Conservation (phyloP, 2,113 vertebrate genomes). For the Ptilorrhoa leucosticta region DNA sequence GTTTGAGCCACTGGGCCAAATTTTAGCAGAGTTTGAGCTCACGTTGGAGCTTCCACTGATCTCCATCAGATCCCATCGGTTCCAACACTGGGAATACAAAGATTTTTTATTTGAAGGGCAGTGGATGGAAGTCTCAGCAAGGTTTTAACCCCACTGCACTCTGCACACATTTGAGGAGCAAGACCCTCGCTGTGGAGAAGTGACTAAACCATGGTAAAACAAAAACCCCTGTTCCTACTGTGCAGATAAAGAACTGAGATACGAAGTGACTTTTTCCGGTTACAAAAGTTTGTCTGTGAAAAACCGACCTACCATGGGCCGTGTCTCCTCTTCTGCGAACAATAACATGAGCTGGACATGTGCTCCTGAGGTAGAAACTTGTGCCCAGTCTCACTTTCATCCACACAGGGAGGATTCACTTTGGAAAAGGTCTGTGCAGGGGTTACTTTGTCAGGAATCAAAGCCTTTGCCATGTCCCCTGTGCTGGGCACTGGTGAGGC, state of each 20-base stretch:
- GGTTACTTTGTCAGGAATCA: neutral
- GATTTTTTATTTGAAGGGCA: neutral
- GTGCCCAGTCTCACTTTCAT: neutral
- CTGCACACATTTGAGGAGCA: neutral
- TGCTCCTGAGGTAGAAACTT: neutral
- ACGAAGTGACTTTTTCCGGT: neutral
- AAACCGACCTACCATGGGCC: neutral
- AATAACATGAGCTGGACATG: fast-evolving
- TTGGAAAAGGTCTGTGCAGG: neutral
- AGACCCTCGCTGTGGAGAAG: neutral
- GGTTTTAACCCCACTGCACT: neutral
- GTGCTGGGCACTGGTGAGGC: neutral
- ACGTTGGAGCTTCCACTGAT: neutral
- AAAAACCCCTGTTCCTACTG: neutral
- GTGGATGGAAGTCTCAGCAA: neutral
- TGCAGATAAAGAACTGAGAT: neutral
- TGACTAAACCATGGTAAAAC: fast-evolving
- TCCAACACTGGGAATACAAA: neutral
- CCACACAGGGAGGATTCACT: neutral
- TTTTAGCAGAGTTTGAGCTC: neutral
- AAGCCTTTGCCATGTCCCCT: neutral
- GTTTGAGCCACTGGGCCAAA: neutral
- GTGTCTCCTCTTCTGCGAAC: neutral
- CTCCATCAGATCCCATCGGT: neutral
- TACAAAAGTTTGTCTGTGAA: neutral